These are phyloP conservation scores for Lycaena phlaeas DNA, from an alignment of 2,888 invertebrate genomes.

Conservation along the genomic window DNA sequence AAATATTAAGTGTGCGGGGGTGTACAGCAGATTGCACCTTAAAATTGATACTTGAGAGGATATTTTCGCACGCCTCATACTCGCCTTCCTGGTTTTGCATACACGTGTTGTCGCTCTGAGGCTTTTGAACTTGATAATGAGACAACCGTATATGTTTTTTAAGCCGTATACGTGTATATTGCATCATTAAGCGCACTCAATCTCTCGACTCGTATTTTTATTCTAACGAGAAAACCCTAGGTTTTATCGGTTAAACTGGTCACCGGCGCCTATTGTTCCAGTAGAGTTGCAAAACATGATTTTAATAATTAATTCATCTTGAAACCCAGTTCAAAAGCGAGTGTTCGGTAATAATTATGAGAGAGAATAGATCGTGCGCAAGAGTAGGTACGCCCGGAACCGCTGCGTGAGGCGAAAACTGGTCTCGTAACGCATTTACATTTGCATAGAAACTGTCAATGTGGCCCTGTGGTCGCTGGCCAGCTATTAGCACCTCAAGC, in stretches of 20 bases:
- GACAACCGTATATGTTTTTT: slow-evolving; percentile 54
- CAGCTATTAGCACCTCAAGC: slow-evolving; percentile 57
- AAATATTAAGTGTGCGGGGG: slow-evolving; percentile 39
- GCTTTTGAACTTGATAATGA: slow-evolving; percentile 73
- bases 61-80: slow-evolving; percentile 45
- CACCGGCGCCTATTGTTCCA: slow-evolving; percentile 16
- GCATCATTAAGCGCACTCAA: slow-evolving; percentile 35
- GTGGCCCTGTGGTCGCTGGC: slow-evolving; percentile 48
- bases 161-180: slow-evolving; percentile 43
- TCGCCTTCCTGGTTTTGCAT: slow-evolving; percentile 55
- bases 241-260: too few relatives aligned
- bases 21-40: slow-evolving; percentile 53
- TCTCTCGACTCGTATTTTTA: too few relatives aligned
- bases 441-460: slow-evolving; percentile 72
- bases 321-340: slow-evolving; percentile 46
- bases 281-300: slow-evolving; percentile 19
- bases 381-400: slow-evolving; percentile 62
- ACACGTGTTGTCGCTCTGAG: slow-evolving; percentile 64
- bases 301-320: slow-evolving; percentile 31
- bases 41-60: slow-evolving; percentile 40
- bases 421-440: slow-evolving; percentile 63
- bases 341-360: slow-evolving; percentile 42
- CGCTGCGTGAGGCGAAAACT: slow-evolving; percentile 55
- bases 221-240: too few relatives aligned
- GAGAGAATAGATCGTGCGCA: slow-evolving; percentile 49